Evolutionary conservation across 23 tunicate genomes (phyloP).

Genomic region (Ascidia mentula): DNA sequence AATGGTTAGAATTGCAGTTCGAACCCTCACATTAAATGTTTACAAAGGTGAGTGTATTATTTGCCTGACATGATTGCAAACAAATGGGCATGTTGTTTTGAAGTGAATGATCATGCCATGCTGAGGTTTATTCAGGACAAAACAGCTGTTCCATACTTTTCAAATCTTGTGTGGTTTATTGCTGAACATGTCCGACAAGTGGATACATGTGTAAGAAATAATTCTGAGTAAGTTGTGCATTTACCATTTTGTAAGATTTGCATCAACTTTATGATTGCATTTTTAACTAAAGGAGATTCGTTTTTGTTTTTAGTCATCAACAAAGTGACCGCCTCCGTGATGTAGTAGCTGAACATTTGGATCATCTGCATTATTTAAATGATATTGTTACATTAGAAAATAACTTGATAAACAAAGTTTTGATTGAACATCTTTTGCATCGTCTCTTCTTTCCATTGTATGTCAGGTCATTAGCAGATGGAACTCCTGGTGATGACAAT

Average conservation of each 20-base stretch:
- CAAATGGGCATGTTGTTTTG: neutral
- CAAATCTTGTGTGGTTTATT: conserved; percentile 93
- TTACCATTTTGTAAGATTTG: neutral
- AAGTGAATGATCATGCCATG: conserved; percentile 90
- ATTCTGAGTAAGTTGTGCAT: conserved; percentile 62
- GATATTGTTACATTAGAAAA: conserved; percentile 80
- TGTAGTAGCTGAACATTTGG: conserved; percentile 88
- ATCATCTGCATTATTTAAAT: conserved; percentile 91
- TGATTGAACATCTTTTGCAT: conserved; percentile 68
- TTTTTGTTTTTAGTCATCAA: conserved; percentile 74
- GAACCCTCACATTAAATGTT: conserved; percentile 93
- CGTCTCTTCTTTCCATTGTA: conserved; percentile 87
- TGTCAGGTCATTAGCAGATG: conserved; percentile 78
- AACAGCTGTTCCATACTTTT: conserved; percentile 96
- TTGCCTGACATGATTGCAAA: neutral
- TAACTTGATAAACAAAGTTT: conserved; percentile 60
- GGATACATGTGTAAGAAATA: conserved; percentile 65
- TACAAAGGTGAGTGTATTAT: conserved; percentile 62
- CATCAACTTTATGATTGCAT: no score
- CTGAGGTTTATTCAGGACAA: conserved; percentile 87
- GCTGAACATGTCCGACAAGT: conserved; percentile 85
- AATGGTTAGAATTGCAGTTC: conserved; percentile 97
- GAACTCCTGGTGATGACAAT: conserved; percentile 53
- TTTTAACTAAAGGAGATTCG: no score
- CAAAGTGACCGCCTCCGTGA: conserved; percentile 74